Evolutionary conservation across 2,888 invertebrate genomes (phyloP).

Genomic region (Ypsolopha scabrella): DNA sequence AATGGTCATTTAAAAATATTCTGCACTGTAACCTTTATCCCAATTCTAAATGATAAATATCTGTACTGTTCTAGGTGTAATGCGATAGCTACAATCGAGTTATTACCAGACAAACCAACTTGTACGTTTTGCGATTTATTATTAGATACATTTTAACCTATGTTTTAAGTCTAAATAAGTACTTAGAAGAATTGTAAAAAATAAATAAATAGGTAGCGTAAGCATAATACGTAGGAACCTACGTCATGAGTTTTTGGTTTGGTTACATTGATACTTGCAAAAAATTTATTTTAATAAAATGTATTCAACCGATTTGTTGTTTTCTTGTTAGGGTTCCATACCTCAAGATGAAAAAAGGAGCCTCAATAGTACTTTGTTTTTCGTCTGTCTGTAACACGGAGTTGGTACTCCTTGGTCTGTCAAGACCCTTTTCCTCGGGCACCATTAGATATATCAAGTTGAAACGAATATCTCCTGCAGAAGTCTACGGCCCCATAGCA

Average conservation of each 20-base stretch:
- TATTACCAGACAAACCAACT: constrained; percentile 22
- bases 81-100: constrained; percentile 30
- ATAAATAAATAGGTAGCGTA: too few species aligned
- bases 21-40: constrained; percentile 45
- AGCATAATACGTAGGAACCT: not conserved
- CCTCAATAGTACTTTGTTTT: too few species aligned
- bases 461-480: too few species aligned
- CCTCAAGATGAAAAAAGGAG: too few species aligned
- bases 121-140: constrained; percentile 50
- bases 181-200: too few species aligned
- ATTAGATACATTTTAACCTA: constrained; percentile 15
- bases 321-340: too few species aligned
- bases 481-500: too few species aligned
- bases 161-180: not conserved
- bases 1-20: constrained; percentile 43
- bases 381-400: too few species aligned
- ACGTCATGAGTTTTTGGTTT: not conserved
- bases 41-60: constrained; percentile 36
- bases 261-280: not conserved
- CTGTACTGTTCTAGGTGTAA: constrained; percentile 39
- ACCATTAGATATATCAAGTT: too few species aligned
- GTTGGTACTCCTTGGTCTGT: too few species aligned
- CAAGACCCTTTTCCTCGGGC: too few species aligned
- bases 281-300: not conserved
- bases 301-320: not conserved